Base-by-base conservation (phyloP, 1,140 invertebrate species). In the Nasonia vitripennis region DNA sequence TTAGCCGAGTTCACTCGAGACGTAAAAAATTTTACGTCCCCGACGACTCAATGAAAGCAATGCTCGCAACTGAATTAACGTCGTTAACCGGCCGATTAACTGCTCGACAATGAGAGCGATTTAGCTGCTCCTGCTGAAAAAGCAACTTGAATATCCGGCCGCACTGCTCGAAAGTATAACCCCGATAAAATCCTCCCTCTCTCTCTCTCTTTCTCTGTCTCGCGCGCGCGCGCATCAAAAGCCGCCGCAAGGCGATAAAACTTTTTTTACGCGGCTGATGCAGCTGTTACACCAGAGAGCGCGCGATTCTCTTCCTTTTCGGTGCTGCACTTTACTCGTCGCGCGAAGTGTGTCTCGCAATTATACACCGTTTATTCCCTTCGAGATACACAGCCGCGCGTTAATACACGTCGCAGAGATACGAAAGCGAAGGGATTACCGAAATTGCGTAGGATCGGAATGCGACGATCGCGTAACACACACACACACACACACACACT, bases 361-460 rank as follows among this genome's bases (percentile, higher is more conserved):
- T 55, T 55, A 55, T 55, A 55, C 4, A 55, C 51, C 51, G 51
- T 55, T 55, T 62, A 62, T 62, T n/a, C 55, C 55, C 55, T 62
- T 62, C 55, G 55, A 62, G 55, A n/a, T 62, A 62, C 20, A 62
- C 14, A 51, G 14, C 11, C 2, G 48, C 14, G 48, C 14, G 1
- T 51, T 9, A 14, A 17, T 51, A 62, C 55, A 41, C 55, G 27
- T 27, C 2, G 51, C 14, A 27, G 27, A 55, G 51, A 11, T 27
- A 9, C 20, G 17, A 17, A 11, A 11, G 62, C n/a, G 10, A 31
- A 34, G 71, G 45, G 5, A 81, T 82, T 81, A 41, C 62, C 81
- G 55, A 86, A 83, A 78, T 83, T 45, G 85, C 81, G 85, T 86
- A 79, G 85, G 85, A 83, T 83, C 37, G 85, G 81, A 86, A 86